Evolutionary conservation across 2,888 invertebrate genomes (phyloP), one percentile per base, ranked within the genome.

Genomic region (Oligia strigilis): DNA sequence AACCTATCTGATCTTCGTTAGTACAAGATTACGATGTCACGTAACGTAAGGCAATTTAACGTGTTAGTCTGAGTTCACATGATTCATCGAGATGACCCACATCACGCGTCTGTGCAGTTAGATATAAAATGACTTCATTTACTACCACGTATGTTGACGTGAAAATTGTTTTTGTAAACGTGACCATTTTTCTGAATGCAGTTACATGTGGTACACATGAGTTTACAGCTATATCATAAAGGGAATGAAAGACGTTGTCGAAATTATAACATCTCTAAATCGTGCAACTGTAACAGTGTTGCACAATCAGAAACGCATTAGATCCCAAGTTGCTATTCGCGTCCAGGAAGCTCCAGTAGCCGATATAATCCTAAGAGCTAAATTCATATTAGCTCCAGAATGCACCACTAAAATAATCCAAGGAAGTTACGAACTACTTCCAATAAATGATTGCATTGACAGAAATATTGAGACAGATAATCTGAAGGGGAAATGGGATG

Each of bases 1-100:
- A 85, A 89, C 69, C 75, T 78, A 79, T 86, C 82, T 83, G 77
- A 83, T 89, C 86, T 86, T 87, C 83, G 85, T 87, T 79, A 88
- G 76, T 79, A 76, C 76, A 85, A 88, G 90, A 91, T 94, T 93
- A 94, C 89, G 87, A 89, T 92, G 92, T 95, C 95, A 95, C 94
- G 94, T 94, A 94, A 91, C 91, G 89, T 90, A 92, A 91, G 90
- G 89, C 88, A 90, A 90, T 91, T 92, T 90, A 86, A 91, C 90
- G 91, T 92, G 90, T 90, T 91, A 90, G 90, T 91, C 90, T 52
- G 85, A 91, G 92, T 92, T 93, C 92, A 93, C 90, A 90, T 94
- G 95, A 96, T 93, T 95, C 95, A 95, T 94, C 92, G 91, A 89
- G 83, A 81, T 92, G 94, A 93, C 95, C 95, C 90, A 95, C 92